phyloP scores from a whole-genome alignment of 1,140 invertebrate species.

The Lepidurus arcticus region DNA sequence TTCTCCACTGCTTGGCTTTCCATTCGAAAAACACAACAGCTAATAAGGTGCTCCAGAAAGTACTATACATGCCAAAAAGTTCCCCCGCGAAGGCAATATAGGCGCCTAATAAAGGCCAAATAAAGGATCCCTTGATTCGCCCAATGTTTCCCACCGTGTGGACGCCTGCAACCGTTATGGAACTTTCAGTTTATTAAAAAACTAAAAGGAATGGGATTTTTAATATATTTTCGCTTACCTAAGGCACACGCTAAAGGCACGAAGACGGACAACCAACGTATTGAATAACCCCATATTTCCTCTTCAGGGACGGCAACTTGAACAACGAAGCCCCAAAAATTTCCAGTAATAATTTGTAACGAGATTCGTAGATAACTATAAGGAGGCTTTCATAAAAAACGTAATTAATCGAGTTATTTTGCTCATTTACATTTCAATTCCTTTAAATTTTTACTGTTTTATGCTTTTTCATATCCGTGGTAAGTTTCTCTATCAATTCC shows the following conservation, averaged over 20 bases:
- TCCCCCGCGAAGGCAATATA: conserved; percentile 53
- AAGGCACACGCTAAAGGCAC: conserved; percentile 66
- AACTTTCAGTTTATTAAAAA: conserved; percentile 31
- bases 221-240: conserved; percentile 51
- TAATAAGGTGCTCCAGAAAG: conserved; percentile 32
- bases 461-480: conserved; percentile 55
- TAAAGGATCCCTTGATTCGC: conserved; percentile 62
- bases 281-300: conserved; percentile 61
- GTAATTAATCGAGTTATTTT: conserved; percentile 22
- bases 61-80: conserved; percentile 35
- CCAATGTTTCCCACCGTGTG: conserved; percentile 87
- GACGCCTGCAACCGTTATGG: conserved; percentile 58
- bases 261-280: conserved; percentile 60
- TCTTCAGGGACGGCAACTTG: conserved; percentile 66
- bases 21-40: conserved; percentile 54
- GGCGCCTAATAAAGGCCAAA: conserved; percentile 61
- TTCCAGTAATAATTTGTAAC: conserved; percentile 68
- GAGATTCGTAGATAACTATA: conserved; percentile 69
- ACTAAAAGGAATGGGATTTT: conserved; percentile 29
- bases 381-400: conserved; percentile 57
- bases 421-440: conserved; percentile 25
- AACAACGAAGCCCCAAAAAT: conserved; percentile 70
- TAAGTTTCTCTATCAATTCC: conserved; percentile 60
- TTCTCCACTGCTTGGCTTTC: conserved; percentile 69
- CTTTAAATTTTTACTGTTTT: conserved; percentile 52